Percentiles rank a stretch among this genome's conserved stretches.
phyloP scores from a whole-genome alignment of 2,113 vertebrate species.

The Morone chrysops region DNA sequence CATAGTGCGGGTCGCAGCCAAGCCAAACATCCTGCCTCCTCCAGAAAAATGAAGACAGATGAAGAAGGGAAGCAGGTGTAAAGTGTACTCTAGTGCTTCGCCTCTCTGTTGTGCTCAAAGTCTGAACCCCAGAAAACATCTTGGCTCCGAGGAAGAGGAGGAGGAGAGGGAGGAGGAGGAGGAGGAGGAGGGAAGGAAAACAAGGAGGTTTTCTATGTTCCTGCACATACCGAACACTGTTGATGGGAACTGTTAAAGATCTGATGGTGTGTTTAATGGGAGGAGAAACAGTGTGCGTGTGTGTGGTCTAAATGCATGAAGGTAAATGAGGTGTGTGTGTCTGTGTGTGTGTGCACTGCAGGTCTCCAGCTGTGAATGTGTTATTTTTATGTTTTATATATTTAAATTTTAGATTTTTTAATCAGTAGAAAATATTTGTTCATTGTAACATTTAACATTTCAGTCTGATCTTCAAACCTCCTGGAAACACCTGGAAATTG shows the following conservation, averaged over 20 bases:
- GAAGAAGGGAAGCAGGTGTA: slow-evolving; percentile 84
- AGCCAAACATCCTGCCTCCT: slow-evolving; percentile 85
- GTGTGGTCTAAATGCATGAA: slow-evolving; percentile 17
- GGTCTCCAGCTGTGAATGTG: too few relatives aligned
- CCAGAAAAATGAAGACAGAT: slow-evolving; percentile 79
- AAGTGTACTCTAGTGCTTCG: slow-evolving; percentile 45
- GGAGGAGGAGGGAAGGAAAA: slow-evolving; percentile 20
- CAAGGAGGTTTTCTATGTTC: slow-evolving; percentile 13
- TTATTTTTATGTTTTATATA: too few relatives aligned
- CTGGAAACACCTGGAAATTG: too few relatives aligned
- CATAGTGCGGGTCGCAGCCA: slow-evolving; percentile 80
- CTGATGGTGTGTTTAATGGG: slow-evolving; percentile 42
- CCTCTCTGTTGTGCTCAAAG: background rate
- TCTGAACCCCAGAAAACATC: slow-evolving; percentile 7
- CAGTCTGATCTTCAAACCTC: too few relatives aligned
- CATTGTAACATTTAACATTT: too few relatives aligned
- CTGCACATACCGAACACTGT: slow-evolving; percentile 9
- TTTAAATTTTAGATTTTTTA: too few relatives aligned
- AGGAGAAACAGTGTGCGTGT: background rate
- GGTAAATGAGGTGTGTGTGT: slow-evolving; percentile 8
- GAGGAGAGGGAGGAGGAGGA: background rate
- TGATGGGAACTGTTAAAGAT: slow-evolving; percentile 51
- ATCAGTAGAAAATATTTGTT: too few relatives aligned
- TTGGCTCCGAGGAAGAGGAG: slow-evolving; percentile 15
- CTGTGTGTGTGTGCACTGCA: too few relatives aligned